These are phyloP conservation scores for Neoseiulus cucumeris DNA, from an alignment of 1,140 invertebrate genomes.

Conservation along the genomic window DNA sequence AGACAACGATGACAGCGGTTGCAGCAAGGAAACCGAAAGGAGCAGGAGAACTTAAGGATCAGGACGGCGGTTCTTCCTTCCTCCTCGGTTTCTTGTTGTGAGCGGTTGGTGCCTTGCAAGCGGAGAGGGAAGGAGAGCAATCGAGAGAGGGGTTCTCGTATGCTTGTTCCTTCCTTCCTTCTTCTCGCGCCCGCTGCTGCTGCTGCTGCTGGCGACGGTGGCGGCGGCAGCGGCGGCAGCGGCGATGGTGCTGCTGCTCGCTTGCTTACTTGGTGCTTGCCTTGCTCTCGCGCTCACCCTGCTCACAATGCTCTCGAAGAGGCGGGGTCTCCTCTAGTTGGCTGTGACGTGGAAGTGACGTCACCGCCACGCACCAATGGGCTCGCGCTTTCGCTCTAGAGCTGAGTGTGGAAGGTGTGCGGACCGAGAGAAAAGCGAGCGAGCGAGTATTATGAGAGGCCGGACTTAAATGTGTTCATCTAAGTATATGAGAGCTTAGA, in stretches of 20 bases:
- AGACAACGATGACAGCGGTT: too few relatives aligned
- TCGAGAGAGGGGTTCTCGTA: too few relatives aligned
- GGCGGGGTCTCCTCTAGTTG: conserved; percentile 9
- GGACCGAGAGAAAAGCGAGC: conserved; percentile 6
- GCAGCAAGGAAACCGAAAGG: too few relatives aligned
- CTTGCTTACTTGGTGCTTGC: not conserved
- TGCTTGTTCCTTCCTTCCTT: too few relatives aligned
- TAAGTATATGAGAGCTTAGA: conserved; percentile 12
- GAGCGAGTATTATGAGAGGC: conserved; percentile 10
- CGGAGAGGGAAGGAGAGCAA: too few relatives aligned
- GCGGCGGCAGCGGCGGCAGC: not conserved
- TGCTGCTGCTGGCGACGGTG: not conserved
- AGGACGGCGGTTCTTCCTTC: too few relatives aligned
- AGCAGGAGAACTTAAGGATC: too few relatives aligned
- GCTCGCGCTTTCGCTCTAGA: conserved; percentile 7
- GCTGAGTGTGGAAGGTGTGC: conserved; percentile 10
- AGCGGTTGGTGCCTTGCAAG: too few relatives aligned
- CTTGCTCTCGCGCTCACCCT: not conserved
- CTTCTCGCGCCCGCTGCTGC: too few relatives aligned
- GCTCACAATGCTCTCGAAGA: not conserved
- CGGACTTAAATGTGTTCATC: conserved; percentile 12
- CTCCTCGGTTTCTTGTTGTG: too few relatives aligned
- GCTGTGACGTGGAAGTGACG: not conserved
- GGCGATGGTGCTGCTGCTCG: not conserved
- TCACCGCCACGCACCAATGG: conserved; percentile 10